Evolutionary conservation across 2,888 invertebrate species (phyloP), one percentile per base, ranked within the genome.

Genomic region (Eupithecia centaureata): DNA sequence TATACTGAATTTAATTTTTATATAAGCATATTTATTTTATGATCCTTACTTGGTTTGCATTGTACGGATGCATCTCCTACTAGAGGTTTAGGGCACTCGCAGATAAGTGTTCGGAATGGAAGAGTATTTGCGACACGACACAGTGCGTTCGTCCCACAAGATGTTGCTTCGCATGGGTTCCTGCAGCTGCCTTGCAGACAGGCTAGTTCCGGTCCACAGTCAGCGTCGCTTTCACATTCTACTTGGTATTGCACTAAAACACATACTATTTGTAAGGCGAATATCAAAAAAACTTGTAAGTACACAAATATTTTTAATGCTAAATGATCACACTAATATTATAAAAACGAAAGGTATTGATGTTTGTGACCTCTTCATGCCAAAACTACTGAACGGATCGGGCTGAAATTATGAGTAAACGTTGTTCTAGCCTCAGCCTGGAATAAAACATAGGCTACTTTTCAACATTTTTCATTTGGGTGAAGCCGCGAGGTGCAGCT

Each of bases 21-120:
- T 27, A 12, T 52, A 18, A 52, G 7, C 30, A 32, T 32, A 33
- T 32, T 32, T 10, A 22, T 52, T 52, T 52, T 15, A 4, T 52
- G 27, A 27, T 27, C 18, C 93, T 93, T 95, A 97, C 98, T 96
- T 92, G 94, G 95, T 82, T 94, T 95, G 86, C 98, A 98, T 86
- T 96, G 96, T 72, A 96, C 94, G 77, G 97, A 97, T 12, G 98
- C 97, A 86, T 98, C 97, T 75, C 98, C 98, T 76, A 96, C 94
- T 79, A 95, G 96, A 71, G 97, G 97, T 69, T 95, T 95, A 71
- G 96, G 94, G 83, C 98, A 98, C 82, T 96, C 95, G 85, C 98
- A 98, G 68, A 97, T 95, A 95, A 98, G 97, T 8, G 97, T 97
- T 76, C 98, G 95, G 89, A 97, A 94, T 7, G 98, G 98, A 73